Conservation (phyloP, 2,888 invertebrate genomes). For the Amiota communis region DNA sequence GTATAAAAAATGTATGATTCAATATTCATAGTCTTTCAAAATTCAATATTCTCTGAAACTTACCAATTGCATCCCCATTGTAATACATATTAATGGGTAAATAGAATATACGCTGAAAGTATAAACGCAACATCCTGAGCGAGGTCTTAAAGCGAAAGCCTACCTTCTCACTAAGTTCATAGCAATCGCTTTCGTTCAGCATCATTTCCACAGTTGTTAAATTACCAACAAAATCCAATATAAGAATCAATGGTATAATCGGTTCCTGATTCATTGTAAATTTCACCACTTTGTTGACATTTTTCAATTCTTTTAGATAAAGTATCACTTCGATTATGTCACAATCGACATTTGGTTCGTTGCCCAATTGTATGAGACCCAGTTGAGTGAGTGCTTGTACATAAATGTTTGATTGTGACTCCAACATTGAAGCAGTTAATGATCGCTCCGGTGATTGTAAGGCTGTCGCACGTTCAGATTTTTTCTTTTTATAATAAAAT, state of each 20-base stretch:
- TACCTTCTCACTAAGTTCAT: conserved; percentile 73
- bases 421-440: conserved; percentile 67
- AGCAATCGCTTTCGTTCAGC: conserved; percentile 63
- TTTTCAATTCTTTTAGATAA: conserved; percentile 60
- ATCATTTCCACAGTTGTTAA: conserved; percentile 61
- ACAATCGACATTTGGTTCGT: conserved; percentile 63
- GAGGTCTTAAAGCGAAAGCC: conserved; percentile 74
- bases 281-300: conserved; percentile 58
- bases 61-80: conserved; percentile 70
- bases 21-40: background rate
- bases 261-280: conserved; percentile 35
- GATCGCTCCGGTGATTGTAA: conserved; percentile 53
- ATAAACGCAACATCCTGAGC: conserved; percentile 70
- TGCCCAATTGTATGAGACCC: conserved; percentile 70
- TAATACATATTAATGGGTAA: conserved; percentile 73
- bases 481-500: conserved; percentile 45
- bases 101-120: conserved; percentile 73
- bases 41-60: conserved; percentile 27
- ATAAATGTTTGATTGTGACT: conserved; percentile 69
- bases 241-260: conserved; percentile 43
- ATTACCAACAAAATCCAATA: conserved; percentile 68
- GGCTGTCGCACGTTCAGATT: conserved; percentile 43
- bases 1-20: background rate
- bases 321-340: conserved; percentile 68
- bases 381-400: conserved; percentile 67